phyloP scores from a whole-genome alignment of 2,888 invertebrate species.

The Pegoplata infirma region DNA sequence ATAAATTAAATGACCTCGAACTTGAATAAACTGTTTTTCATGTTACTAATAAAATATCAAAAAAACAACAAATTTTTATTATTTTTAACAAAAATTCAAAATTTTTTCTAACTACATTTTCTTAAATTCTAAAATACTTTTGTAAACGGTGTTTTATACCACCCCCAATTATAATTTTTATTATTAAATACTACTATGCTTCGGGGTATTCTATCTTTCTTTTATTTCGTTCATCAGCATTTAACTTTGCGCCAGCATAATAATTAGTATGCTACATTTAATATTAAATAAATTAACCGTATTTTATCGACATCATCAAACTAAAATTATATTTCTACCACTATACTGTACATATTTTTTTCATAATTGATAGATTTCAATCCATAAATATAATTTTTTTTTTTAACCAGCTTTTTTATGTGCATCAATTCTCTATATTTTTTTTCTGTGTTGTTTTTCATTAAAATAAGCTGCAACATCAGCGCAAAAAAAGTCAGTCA shows the following conservation, averaged over 20 bases:
- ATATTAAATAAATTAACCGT: slow-evolving; percentile 38
- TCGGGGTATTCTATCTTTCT: neutral
- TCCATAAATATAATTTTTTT: neutral
- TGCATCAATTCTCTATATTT: too few relatives aligned
- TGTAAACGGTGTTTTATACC: too few relatives aligned
- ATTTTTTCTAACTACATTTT: too few relatives aligned
- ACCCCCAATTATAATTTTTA: too few relatives aligned
- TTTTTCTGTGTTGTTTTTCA: slow-evolving; percentile 16
- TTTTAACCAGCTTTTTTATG: neutral
- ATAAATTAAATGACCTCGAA: too few relatives aligned
- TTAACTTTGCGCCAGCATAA: slow-evolving; percentile 17
- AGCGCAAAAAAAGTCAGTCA: neutral
- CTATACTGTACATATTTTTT: slow-evolving; percentile 17
- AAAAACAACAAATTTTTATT: too few relatives aligned
- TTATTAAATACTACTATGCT: neutral
- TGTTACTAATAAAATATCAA: too few relatives aligned
- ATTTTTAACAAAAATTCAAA: too few relatives aligned
- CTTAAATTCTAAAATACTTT: too few relatives aligned
- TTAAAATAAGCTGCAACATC: slow-evolving; percentile 35
- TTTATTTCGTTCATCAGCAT: neutral
- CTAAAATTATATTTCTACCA: neutral
- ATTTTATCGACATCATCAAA: slow-evolving; percentile 15
- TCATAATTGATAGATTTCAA: slow-evolving; percentile 34
- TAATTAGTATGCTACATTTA: slow-evolving; percentile 40
- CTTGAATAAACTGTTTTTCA: too few relatives aligned